A percentile compares a stretch with the other conserved stretches of the same genome.
phyloP scores from a whole-genome alignment of 92 coral and sea anemone species.

The Porites lobata region DNA sequence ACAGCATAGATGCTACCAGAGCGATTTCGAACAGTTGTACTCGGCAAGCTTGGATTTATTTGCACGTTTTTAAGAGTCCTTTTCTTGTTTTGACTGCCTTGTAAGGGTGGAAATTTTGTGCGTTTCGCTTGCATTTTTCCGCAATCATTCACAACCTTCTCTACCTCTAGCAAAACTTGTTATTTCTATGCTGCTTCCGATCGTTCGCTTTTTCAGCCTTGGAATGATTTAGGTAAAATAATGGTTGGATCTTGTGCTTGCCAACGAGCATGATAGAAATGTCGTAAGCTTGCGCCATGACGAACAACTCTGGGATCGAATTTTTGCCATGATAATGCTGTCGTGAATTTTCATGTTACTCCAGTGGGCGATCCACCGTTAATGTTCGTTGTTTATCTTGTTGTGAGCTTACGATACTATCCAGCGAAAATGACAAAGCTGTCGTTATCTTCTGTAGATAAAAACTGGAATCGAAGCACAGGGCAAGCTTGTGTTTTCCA shows the following conservation, averaged over 20 bases:
- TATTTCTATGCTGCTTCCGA: constrained; percentile 65
- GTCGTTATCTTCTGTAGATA: constrained; percentile 11
- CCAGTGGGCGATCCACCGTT: constrained; percentile 9
- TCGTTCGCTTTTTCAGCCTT: constrained; percentile 31
- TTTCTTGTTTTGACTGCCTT: constrained; percentile 44
- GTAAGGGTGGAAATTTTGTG: constrained; percentile 13
- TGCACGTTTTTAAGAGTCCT: constrained; percentile 25
- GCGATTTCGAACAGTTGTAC: constrained; percentile 43
- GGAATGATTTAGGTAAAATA: constrained; percentile 45
- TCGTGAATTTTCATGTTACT: constrained; percentile 4
- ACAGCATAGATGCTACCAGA: constrained; percentile 79
- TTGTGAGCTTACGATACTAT: neutral
- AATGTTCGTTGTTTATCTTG: neutral
- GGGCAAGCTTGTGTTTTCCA: neutral
- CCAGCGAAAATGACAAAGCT: constrained; percentile 9
- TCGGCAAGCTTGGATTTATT: neutral
- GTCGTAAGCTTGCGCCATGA: neutral
- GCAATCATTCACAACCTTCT: constrained; percentile 35
- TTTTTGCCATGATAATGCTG: neutral
- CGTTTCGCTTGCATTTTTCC: constrained; percentile 67
- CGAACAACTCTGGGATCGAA: neutral
- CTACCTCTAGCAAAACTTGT: constrained; percentile 39
- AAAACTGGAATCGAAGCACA: constrained; percentile 19
- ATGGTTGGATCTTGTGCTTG: constrained; percentile 10
- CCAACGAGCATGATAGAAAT: neutral